A percentile compares a stretch with the other conserved stretches of the same genome.
These are phyloP conservation scores for Ceratotherium simum DNA, from an alignment of 2,113 vertebrate species.

Conservation along the genomic window DNA sequence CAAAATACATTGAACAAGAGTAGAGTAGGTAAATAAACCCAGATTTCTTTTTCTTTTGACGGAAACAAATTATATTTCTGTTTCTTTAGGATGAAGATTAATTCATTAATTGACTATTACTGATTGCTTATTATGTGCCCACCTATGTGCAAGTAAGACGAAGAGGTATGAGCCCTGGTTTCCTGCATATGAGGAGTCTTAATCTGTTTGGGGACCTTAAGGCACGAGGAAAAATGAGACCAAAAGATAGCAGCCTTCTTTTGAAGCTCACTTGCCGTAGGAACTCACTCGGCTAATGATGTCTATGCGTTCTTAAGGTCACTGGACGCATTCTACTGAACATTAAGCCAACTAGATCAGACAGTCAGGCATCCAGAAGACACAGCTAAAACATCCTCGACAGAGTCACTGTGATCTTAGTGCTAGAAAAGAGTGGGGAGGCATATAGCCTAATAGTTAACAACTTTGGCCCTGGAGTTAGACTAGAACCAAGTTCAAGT, in stretches of 20 bases:
- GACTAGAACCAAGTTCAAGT: not conserved
- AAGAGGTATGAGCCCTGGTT: not conserved
- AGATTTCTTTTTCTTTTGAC: not conserved
- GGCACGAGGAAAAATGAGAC: not conserved
- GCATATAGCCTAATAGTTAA: not conserved
- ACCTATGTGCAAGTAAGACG: not conserved
- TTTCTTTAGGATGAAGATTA: not conserved
- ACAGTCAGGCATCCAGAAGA: not conserved
- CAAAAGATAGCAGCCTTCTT: not conserved
- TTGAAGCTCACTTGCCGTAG: not conserved
- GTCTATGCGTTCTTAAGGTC: not conserved
- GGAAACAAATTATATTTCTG: not conserved
- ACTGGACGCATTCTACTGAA: not conserved
- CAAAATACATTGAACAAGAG: not conserved
- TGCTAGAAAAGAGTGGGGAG: not conserved
- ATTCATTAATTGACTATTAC: not conserved
- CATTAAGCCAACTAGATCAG: not conserved
- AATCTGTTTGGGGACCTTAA: not conserved
- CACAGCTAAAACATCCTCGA: not conserved
- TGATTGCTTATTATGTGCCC: not conserved
- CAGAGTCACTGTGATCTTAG: not conserved
- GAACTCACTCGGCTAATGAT: not conserved
- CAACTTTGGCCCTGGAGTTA: not conserved
- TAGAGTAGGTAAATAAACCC: not conserved
- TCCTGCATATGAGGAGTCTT: not conserved